Percentiles rank a stretch among this genome's conserved stretches.
Evolutionary conservation across 2,113 vertebrate genomes (phyloP).

Genomic region (Protobothrops mucrosquamatus): DNA sequence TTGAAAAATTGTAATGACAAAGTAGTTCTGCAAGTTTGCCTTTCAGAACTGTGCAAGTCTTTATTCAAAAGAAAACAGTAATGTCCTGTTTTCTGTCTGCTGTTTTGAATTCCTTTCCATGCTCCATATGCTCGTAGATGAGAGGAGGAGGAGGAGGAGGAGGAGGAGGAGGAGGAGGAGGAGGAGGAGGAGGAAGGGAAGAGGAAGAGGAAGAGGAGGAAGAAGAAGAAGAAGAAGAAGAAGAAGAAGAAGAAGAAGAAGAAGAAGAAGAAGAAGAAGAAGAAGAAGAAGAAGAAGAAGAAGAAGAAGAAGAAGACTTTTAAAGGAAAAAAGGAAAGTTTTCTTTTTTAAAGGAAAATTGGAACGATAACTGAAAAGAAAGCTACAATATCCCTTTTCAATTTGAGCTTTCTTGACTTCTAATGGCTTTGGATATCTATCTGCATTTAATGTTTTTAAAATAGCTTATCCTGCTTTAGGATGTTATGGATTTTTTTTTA

Average conservation of each 20-base stretch:
- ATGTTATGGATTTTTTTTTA: neutral
- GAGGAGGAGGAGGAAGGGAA: too few species aligned
- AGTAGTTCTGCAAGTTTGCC: neutral
- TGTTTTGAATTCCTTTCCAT: neutral
- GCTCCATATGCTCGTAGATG: neutral
- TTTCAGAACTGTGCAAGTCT: neutral
- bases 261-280: neutral
- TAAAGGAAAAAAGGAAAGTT: too few species aligned
- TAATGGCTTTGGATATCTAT: neutral
- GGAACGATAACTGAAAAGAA: neutral
- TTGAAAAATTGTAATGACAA: neutral
- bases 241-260: too few species aligned
- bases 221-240: too few species aligned
- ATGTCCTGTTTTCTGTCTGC: neutral
- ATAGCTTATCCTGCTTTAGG: neutral
- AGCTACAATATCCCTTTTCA: neutral
- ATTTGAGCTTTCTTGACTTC: neutral
- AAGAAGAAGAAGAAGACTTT: too few species aligned
- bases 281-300: accelerated
- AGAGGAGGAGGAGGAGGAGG: neutral
- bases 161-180: too few species aligned
- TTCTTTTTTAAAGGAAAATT: neutral
- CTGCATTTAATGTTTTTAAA: neutral
- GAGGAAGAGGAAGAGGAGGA: too few species aligned
- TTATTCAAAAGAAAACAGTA: neutral